Conservation (phyloP, 2,888 invertebrate species). For the Sesia apiformis region DNA sequence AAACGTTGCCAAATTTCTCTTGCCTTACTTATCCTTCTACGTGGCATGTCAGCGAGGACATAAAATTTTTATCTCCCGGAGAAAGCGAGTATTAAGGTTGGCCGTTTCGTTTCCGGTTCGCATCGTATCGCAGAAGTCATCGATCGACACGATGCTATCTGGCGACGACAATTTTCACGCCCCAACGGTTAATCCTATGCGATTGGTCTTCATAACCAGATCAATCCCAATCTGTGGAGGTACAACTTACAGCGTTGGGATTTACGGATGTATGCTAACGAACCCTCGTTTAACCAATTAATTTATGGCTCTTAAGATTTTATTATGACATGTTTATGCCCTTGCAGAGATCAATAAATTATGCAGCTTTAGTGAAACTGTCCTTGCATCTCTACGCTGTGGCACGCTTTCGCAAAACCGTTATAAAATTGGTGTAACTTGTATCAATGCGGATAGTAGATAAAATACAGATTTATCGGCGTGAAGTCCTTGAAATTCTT, state of each 20-base stretch:
- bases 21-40: conserved; percentile 34
- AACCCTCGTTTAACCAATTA: background rate
- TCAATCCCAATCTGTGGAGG: no score
- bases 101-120: conserved; percentile 21
- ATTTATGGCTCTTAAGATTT: background rate
- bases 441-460: background rate
- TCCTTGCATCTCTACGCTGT: background rate
- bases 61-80: conserved; percentile 40
- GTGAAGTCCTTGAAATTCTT: no score
- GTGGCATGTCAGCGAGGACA: conserved; percentile 22
- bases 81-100: conserved; percentile 38
- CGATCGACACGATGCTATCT: conserved; percentile 26
- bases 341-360: background rate
- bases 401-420: background rate
- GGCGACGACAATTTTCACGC: conserved; percentile 26
- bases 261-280: background rate
- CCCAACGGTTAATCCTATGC: conserved; percentile 12
- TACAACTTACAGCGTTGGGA: no score
- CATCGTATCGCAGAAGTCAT: conserved; percentile 20
- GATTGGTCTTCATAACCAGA: no score
- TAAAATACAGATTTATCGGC: no score
- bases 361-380: background rate
- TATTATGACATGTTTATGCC: background rate
- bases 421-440: background rate
- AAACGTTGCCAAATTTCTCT: conserved; percentile 26